phyloP scores from a whole-genome alignment of 2,797 vertebrate genomes.

The Enteromius trimaculatus region DNA sequence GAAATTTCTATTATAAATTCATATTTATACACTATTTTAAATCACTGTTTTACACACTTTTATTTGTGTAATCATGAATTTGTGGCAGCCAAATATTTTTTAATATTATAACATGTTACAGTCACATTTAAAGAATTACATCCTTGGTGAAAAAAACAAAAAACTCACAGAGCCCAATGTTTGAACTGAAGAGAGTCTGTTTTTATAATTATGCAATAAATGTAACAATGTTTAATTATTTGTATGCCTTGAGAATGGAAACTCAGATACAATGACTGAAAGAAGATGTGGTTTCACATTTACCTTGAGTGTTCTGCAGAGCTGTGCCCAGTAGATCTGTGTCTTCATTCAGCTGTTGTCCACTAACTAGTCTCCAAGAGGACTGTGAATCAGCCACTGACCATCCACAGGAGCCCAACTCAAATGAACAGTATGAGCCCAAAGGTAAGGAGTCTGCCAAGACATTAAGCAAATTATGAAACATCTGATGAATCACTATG shows the following conservation, averaged over 20 bases:
- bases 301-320: slow-evolving; percentile 82
- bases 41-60: neutral
- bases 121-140: too few species aligned
- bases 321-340: slow-evolving; percentile 71
- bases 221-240: neutral
- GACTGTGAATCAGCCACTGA: slow-evolving; percentile 68
- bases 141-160: too few species aligned
- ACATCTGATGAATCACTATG: neutral
- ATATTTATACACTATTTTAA: neutral
- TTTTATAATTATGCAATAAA: too few species aligned
- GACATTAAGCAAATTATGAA: slow-evolving; percentile 25
- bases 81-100: neutral
- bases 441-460: slow-evolving; percentile 77
- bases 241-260: neutral
- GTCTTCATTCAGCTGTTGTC: slow-evolving; percentile 67
- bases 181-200: too few species aligned
- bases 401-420: slow-evolving; percentile 85
- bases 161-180: too few species aligned
- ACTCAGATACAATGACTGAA: neutral
- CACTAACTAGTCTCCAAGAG: slow-evolving; percentile 78
- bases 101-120: neutral
- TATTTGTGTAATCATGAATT: neutral
- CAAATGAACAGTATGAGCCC: slow-evolving; percentile 88
- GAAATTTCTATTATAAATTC: neutral
- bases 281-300: slow-evolving; percentile 17